Conservation (phyloP, 1,140 invertebrate genomes). For the Drosophila simulans region DNA sequence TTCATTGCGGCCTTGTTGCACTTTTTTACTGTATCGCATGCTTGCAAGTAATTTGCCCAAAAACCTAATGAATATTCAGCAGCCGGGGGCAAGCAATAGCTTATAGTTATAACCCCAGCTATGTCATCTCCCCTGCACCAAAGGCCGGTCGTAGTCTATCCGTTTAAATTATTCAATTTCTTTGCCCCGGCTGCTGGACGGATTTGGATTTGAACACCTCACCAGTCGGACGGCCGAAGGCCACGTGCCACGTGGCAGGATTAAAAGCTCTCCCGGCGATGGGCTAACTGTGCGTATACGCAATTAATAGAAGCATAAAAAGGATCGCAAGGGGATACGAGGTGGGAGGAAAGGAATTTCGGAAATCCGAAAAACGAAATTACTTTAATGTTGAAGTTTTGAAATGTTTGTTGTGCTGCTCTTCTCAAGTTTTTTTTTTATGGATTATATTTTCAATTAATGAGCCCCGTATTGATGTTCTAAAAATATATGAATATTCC, state of each 20-base stretch:
- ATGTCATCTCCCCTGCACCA: conserved; percentile 21
- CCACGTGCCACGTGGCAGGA: conserved; percentile 38
- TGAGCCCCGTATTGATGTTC: conserved; percentile 3
- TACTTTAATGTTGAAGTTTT: conserved; percentile 4
- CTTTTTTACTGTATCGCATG: conserved; percentile 35
- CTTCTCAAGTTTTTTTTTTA: too few species aligned
- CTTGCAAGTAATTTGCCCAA: conserved; percentile 36
- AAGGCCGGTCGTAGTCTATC: conserved; percentile 41
- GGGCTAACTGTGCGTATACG: conserved; percentile 39
- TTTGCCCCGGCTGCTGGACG: conserved; percentile 17
- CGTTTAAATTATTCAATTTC: conserved; percentile 50
- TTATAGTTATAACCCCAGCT: conserved; percentile 20
- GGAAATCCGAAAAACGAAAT: not conserved
- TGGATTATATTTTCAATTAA: not conserved
- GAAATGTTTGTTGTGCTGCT: too few species aligned
- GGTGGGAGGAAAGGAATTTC: not conserved
- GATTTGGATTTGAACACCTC: conserved; percentile 40
- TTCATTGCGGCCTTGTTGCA: conserved; percentile 42
- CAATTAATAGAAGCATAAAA: conserved; percentile 34
- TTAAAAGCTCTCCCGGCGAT: conserved; percentile 42
- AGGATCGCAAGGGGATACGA: not conserved
- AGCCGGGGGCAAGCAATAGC: conserved; percentile 36
- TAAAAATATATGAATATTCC: conserved; percentile 28
- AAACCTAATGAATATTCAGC: conserved; percentile 46
- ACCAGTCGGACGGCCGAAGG: conserved; percentile 19